phyloP scores from a whole-genome alignment of 2,797 vertebrate species.

The Rhyacichthys aspro region DNA sequence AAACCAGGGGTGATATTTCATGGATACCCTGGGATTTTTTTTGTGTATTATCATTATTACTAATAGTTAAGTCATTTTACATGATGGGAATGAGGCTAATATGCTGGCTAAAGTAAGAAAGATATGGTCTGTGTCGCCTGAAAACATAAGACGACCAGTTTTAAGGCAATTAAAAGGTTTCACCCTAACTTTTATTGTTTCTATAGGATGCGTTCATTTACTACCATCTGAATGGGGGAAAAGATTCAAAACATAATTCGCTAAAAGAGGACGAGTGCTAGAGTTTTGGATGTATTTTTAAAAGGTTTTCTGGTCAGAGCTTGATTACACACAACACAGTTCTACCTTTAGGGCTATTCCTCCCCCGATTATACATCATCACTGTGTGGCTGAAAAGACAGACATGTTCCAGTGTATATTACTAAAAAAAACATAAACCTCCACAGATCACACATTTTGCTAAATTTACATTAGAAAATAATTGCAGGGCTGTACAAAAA shows the following conservation, averaged over 20 bases:
- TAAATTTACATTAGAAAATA: slow-evolving; percentile 79
- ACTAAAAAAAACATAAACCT: slow-evolving; percentile 78
- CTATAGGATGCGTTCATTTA: slow-evolving; percentile 41
- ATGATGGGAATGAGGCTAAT: slow-evolving; percentile 74
- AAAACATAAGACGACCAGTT: slow-evolving; percentile 67
- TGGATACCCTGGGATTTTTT: slow-evolving; percentile 62
- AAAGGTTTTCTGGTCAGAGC: slow-evolving; percentile 49
- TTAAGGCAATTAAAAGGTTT: slow-evolving; percentile 86
- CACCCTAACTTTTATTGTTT: slow-evolving; percentile 63
- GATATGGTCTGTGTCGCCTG: slow-evolving; percentile 71
- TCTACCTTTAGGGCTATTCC: slow-evolving; percentile 44
- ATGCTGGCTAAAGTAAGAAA: slow-evolving; percentile 79
- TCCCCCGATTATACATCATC: slow-evolving; percentile 56
- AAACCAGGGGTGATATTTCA: slow-evolving; percentile 67
- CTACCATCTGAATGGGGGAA: slow-evolving; percentile 50
- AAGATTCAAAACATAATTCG: slow-evolving; percentile 39
- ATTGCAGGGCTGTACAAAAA: slow-evolving; percentile 79
- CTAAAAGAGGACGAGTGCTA: slow-evolving; percentile 38
- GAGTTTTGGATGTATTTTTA: slow-evolving; percentile 28
- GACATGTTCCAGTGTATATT: slow-evolving; percentile 86
- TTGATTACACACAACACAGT: slow-evolving; percentile 46
- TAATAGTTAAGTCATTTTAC: slow-evolving; percentile 80
- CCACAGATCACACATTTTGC: slow-evolving; percentile 78
- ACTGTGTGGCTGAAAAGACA: slow-evolving; percentile 66
- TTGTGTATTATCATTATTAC: slow-evolving; percentile 75